Conservation (phyloP, 2,888 invertebrate species). For the Eupithecia exiguata region DNA sequence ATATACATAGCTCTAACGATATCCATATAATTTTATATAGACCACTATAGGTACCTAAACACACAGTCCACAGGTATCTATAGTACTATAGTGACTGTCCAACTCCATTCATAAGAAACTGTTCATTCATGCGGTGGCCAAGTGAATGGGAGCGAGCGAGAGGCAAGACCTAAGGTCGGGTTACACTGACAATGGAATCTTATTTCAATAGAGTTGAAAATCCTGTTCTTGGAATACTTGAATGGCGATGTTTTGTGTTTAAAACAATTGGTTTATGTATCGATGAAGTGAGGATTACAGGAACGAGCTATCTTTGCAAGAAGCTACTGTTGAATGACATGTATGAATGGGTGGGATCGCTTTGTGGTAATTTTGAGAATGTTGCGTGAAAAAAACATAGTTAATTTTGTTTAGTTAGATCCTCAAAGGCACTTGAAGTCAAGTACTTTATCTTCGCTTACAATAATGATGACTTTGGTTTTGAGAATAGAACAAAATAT, state of each 20-base stretch:
- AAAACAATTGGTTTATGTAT: conserved; percentile 68
- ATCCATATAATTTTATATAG: conserved; percentile 68
- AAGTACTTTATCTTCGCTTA: conserved; percentile 26
- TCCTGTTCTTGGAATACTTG: conserved; percentile 72
- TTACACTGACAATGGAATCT: conserved; percentile 75
- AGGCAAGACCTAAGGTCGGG: conserved; percentile 72
- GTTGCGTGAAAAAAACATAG: conserved; percentile 28
- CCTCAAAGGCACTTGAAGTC: conserved; percentile 29
- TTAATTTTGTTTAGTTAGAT: conserved; percentile 17
- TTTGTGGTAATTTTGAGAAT: conserved; percentile 39
- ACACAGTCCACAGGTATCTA: conserved; percentile 69
- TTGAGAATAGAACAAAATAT: conserved; percentile 3
- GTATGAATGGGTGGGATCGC: conserved; percentile 34
- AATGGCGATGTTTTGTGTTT: conserved; percentile 69
- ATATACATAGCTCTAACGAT: conserved; percentile 55
- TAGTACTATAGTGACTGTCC: conserved; percentile 78
- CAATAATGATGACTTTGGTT: conserved; percentile 21
- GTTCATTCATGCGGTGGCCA: conserved; percentile 79
- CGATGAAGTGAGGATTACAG: conserved; percentile 60
- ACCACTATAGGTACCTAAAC: conserved; percentile 61
- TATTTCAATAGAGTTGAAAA: conserved; percentile 69
- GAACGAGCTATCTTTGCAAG: conserved; percentile 50
- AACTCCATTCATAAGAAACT: conserved; percentile 81
- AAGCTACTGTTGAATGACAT: conserved; percentile 48
- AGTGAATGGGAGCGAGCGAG: conserved; percentile 81